Evolutionary conservation across 1,140 invertebrate genomes (phyloP), one percentile per base, ranked within the genome.

Genomic region (Cotesia glomerata): DNA sequence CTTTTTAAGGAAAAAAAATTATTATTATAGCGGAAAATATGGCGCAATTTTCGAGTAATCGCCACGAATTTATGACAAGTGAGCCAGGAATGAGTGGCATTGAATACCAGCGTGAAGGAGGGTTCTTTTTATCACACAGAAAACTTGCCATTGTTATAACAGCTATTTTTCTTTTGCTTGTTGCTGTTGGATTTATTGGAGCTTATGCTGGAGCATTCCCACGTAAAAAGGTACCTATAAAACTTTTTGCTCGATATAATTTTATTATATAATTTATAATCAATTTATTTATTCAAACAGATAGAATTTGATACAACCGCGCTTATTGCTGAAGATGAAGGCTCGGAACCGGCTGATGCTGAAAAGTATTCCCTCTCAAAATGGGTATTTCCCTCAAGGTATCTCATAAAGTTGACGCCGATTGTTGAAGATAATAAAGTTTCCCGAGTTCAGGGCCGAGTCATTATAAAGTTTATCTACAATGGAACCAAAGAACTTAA

Each of bases 41-140:
- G 80, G 78, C 77, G 49, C 80, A 82, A 36, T 79, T 79, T 65
- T 69, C 73, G 5, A 78, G 73, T 9, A 79, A 71, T 63, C 73
- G 80, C 26, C 66, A 81, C 18, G 82, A 83, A 58, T 81, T 83
- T 63, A 71, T 70, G 68, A 76, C 74, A 3, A 71, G 74, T 68
- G 74, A 76, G 16, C 71, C 72, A 54, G 72, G 75, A 14, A 65
- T 76, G 18, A 81, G 79, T 63, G 80, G 80, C 36, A 82, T 83
- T 36, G 71, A 78, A 54, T 81, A 79, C 54, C 77, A 81, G 34
- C 77, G 80, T 36, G 76, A 76, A 4, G 80, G 80, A 39, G 84
- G 84, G 18, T 85, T 79, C 72, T 85, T 84, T 68, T 58, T 86
- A 45, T 79, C 84, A 1, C 80, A 84, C 56, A 78, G 77, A 49